These are phyloP conservation scores for Collichthys lucidus DNA, from an alignment of 2,113 vertebrate genomes.

Conservation along the genomic window DNA sequence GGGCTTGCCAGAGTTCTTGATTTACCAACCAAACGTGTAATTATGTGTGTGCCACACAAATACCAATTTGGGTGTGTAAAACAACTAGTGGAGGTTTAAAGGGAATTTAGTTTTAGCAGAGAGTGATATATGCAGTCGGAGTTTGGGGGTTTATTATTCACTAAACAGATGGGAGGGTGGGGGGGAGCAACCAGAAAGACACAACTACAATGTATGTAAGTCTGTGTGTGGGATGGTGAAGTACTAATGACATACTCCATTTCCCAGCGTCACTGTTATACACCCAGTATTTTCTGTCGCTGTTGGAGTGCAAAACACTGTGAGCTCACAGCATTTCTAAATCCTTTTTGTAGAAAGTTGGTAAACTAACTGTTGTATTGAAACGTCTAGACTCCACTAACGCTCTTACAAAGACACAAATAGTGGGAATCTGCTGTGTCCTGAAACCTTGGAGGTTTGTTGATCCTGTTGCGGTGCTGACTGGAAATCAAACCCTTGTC, in stretches of 20 bases:
- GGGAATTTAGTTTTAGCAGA: conserved; percentile 67
- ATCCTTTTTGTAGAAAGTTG: conserved; percentile 28
- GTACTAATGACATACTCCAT: conserved; percentile 74
- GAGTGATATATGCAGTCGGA: conserved; percentile 55
- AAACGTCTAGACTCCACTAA: conserved; percentile 36
- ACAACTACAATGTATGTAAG: conserved; percentile 24
- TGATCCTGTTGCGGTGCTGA: conserved; percentile 68
- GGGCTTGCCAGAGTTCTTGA: conserved; percentile 82
- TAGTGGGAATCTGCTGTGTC: conserved; percentile 50
- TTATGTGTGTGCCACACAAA: conserved; percentile 84
- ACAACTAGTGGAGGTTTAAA: conserved; percentile 79
- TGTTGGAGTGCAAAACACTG: conserved; percentile 61
- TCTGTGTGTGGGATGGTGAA: conserved; percentile 53
- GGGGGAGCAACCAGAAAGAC: conserved; percentile 52
- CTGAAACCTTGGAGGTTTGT: conserved; percentile 73
- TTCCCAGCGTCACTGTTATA: conserved; percentile 52
- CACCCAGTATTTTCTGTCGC: conserved; percentile 70
- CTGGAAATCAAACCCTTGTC: conserved; percentile 72
- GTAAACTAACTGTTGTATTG: conserved; percentile 12
- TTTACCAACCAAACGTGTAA: conserved; percentile 85
- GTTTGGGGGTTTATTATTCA: conserved; percentile 62
- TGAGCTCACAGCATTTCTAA: conserved; percentile 51
- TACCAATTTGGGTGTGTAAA: conserved; percentile 86
- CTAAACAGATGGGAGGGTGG: conserved; percentile 57
- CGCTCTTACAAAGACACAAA: conserved; percentile 40